Evolutionary conservation across 2,113 vertebrate genomes (phyloP), one percentile per base, ranked within the genome.

Genomic region (Orthonyx spaldingii): DNA sequence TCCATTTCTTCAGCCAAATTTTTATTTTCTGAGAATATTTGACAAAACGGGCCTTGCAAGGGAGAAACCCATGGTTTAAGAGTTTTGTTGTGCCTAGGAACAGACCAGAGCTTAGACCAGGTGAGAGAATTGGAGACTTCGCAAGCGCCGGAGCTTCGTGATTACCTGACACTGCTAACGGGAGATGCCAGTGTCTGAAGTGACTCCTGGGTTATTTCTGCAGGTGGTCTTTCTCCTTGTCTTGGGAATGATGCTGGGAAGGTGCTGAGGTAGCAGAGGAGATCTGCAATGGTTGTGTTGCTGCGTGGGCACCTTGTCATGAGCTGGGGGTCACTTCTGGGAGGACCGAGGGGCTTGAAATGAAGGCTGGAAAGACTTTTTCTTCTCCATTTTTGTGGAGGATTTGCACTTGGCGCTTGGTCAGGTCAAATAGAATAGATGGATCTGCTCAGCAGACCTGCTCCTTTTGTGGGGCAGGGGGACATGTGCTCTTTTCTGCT

Each of bases 71-170:
- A 1, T 17, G 13, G 10, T 13, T 56, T 13, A 17, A 49, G 57
- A 9, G 6, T 50, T 66, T n/a, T 50, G 20, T 66, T 50, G 30
- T 55, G 39, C 28, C 23, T 6, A 4, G 23, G 20, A 26, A 11
- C 6, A 13, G 12, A 13, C 3, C 35, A 26, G 18, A 44, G 11
- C 16, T 74, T 24, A 49, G 74, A 24, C 1, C n/a, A 50, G 15
- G 7, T 27, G 28, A 42, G 39, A 16, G 11, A 18, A 2, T 41
- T 27, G 41, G 59, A 35, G 24, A 21, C 11, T 44, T n/a, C 4
- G 47, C 35, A 16, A 22, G 13, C 0, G 3, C 4, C 1, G 30
- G 24, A 71, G 16, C 10, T 11, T 23, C 4, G 2, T 7, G 12
- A 3, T 46, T 14, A 0, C 41, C 47, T 83, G 70, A 6, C 4